A percentile compares a stretch with the other conserved stretches of the same genome.
phyloP scores from a whole-genome alignment of 2,113 vertebrate species.

The Carettochelys insculpta region DNA sequence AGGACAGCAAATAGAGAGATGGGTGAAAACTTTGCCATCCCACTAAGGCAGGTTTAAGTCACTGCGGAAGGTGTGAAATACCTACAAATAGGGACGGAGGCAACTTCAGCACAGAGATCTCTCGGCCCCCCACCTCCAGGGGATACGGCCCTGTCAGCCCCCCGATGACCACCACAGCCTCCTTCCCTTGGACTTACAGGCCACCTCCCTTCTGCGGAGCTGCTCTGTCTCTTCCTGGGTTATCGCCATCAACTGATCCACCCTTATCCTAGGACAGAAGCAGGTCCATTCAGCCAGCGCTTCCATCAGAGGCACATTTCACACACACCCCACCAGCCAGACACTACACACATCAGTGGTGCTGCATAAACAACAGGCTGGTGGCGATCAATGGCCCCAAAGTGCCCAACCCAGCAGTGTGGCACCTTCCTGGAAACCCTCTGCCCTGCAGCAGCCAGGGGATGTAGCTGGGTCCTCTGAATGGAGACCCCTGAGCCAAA shows the following conservation, averaged over 20 bases:
- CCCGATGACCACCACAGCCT: neutral
- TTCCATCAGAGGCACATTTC: neutral
- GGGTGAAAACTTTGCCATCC: neutral
- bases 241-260: conserved; percentile 93
- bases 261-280: conserved; percentile 82
- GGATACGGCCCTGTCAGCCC: fast-evolving
- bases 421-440: neutral
- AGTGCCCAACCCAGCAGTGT: neutral
- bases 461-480: neutral
- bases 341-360: neutral
- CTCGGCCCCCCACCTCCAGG: fast-evolving
- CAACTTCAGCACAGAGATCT: neutral
- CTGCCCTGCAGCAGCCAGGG: neutral
- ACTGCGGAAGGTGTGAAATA: neutral
- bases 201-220: conserved; percentile 89
- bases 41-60: neutral
- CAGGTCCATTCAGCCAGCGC: neutral
- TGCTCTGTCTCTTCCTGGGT: conserved; percentile 93
- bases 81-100: neutral
- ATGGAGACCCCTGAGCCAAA: neutral
- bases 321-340: neutral
- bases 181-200: conserved; percentile 76
- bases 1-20: neutral
- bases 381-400: neutral
- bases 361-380: neutral